Evolutionary conservation across 2,888 invertebrate genomes (phyloP), one percentile per base, ranked within the genome.

Genomic region (Hoplodrina blanda): DNA sequence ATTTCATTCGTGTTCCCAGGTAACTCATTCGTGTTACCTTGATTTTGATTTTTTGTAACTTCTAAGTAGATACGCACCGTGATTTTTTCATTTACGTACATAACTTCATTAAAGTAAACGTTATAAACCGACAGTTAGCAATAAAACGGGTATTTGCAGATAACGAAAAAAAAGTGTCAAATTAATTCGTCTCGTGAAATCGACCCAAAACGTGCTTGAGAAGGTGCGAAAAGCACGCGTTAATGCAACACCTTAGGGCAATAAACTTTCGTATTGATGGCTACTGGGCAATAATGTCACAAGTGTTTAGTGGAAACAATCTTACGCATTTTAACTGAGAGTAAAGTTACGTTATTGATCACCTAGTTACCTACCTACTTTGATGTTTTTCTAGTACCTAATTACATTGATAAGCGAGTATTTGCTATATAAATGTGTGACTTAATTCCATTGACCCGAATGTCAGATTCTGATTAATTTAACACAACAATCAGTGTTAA

Each of bases 141-240:
- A n/a, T n/a, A n/a, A n/a, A n/a, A n/a, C n/a, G n/a, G n/a, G n/a
- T n/a, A n/a, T n/a, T n/a, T n/a, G n/a, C n/a, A n/a, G n/a, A n/a
- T n/a, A n/a, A n/a, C n/a, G n/a, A n/a, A n/a, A n/a, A n/a, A n/a
- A n/a, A n/a, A n/a, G n/a, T n/a, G n/a, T n/a, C n/a, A n/a, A n/a
- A n/a, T n/a, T n/a, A n/a, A n/a, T n/a, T n/a, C n/a, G n/a, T n/a
- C n/a, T n/a, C n/a, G n/a, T n/a, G n/a, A n/a, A n/a, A n/a, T n/a
- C n/a, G n/a, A n/a, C n/a, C n/a, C n/a, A n/a, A 79, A 79, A 84
- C 83, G 70, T 76, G 77, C 76, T 73, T 71, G 57, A 60, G 72
- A 79, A 91, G 89, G 91, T 91, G 92, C 87, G 90, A 91, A 92
- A 89, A 88, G 84, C 80, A 83, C 86, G 85, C 86, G 84, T 84